These are phyloP conservation scores for Meiosimyza decipiens DNA, from an alignment of 2,888 invertebrate species.

Conservation along the genomic window DNA sequence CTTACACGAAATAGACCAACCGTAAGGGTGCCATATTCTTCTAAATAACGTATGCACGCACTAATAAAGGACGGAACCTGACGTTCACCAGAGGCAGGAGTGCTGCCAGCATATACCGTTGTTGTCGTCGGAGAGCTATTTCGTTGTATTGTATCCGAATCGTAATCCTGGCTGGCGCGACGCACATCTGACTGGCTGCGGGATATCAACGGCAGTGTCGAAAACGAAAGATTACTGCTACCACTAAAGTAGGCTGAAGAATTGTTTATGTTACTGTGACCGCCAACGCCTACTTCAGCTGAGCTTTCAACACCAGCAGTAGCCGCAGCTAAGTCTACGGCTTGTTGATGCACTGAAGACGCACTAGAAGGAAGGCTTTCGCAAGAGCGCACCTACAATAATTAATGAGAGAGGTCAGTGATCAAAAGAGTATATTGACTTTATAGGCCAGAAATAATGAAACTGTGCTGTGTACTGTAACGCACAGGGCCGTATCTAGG, in stretches of 20 bases:
- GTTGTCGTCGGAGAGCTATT: conserved; percentile 38
- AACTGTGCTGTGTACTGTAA: too few relatives aligned
- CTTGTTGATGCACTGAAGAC: conserved; percentile 34
- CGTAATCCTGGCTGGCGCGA: conserved; percentile 64
- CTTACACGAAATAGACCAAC: conserved; percentile 93
- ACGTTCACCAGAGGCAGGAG: conserved; percentile 17
- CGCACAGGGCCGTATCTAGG: too few relatives aligned
- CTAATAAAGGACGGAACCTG: conserved; percentile 81
- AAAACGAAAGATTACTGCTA: conserved; percentile 59
- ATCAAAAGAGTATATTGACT: too few relatives aligned
- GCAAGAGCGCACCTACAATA: conserved; percentile 79
- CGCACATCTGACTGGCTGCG: conserved; percentile 69
- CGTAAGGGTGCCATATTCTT: conserved; percentile 83
- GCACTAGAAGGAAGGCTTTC: conserved; percentile 73
- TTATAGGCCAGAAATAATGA: too few relatives aligned
- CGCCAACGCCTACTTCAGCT: conserved; percentile 33
- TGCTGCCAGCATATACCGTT: conserved; percentile 39
- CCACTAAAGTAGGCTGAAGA: conserved; percentile 22
- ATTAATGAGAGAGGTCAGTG: conserved; percentile 6
- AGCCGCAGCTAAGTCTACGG: conserved; percentile 9
- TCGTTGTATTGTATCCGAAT: conserved; percentile 41
- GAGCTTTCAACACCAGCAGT: conserved; percentile 16
- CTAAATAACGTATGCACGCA: conserved; percentile 84
- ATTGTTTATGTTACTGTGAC: neutral
- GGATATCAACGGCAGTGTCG: conserved; percentile 68